Base-by-base conservation (phyloP, 2,888 invertebrate genomes). In the Scaptodrosophila latifasciaeformis region DNA sequence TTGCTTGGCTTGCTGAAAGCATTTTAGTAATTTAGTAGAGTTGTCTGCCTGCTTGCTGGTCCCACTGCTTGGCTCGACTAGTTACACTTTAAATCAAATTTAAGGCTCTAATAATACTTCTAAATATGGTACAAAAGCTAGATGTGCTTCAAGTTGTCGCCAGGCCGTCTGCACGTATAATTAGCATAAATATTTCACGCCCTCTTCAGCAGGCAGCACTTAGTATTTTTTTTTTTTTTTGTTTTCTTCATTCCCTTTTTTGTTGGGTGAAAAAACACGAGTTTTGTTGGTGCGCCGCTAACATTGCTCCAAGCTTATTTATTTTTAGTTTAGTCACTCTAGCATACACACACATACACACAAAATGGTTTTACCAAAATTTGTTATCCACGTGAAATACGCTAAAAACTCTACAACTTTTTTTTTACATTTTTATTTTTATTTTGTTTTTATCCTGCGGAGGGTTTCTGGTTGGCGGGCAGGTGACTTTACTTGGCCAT, bases 141-240 rank as follows among this genome's bases (percentile, higher is more conserved):
- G 34, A 34, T 13, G 30, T 35, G 27, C 5, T 7, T 48, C 43
- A 42, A 44, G 43, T 48, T 50, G 40, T 39, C 30, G 44, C 13
- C 24, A 31, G n/a, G 34, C 43, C 37, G 45, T 45, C 17, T 45
- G 24, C 7, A 7, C 40, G 50, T n/a, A 52, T 60, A 71, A 78
- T 72, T 78, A 72, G 55, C 69, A 66, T 62, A 60, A 59, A 68
- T 55, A 51, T 66, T 65, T 47, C 42, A 49, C 46, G 52, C 42
- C n/a, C n/a, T n/a, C n/a, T 4, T 17, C 37, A 37, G 37, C 37
- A 13, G 17, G 37, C 37, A 37, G 37, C 37, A 37, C 37, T 37
- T 37, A 37, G 37, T 13, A 13, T 31, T 30, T 31, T 1, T n/a
- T n/a, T n/a, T n/a, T n/a, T n/a, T n/a, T 5, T 12, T 4, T 34